These are phyloP conservation scores for Coecobrya sp. DNA, from an alignment of 2,888 invertebrate species.

Conservation along the genomic window DNA sequence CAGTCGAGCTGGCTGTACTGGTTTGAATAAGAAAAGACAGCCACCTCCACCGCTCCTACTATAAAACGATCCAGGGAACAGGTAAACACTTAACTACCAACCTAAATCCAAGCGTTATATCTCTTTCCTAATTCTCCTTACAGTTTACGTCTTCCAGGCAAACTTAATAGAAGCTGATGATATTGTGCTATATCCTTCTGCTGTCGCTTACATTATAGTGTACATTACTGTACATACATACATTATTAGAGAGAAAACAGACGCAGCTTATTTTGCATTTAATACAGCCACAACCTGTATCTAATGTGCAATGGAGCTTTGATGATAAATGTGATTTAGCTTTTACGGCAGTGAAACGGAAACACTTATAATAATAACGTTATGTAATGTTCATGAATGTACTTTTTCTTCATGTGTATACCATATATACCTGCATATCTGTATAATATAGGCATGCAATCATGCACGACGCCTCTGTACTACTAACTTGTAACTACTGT, in stretches of 20 bases:
- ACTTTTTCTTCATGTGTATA: neutral
- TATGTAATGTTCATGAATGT: constrained; percentile 55
- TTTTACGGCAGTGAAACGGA: constrained; percentile 76
- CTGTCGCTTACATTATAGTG: too few species aligned
- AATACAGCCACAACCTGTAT: constrained; percentile 63
- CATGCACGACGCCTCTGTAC: neutral
- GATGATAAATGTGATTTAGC: constrained; percentile 77
- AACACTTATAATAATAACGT: constrained; percentile 75
- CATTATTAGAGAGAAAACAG: neutral
- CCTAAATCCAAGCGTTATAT: constrained; percentile 13
- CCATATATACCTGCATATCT: neutral
- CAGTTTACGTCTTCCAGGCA: neutral
- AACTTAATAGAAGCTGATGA: neutral
- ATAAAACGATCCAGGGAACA: neutral
- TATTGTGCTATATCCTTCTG: too few species aligned
- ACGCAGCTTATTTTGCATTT: constrained; percentile 72
- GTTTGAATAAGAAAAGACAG: neutral
- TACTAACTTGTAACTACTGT: neutral
- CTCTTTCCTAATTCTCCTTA: constrained; percentile 42
- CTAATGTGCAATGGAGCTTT: constrained; percentile 77
- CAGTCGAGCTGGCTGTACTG: neutral
- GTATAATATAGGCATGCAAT: constrained; percentile 17
- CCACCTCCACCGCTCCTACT: neutral
- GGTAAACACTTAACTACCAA: constrained; percentile 38
- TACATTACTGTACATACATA: neutral